Evolutionary conservation across 2,888 invertebrate species (phyloP), one percentile per base, ranked within the genome.

Genomic region (Cotesia congregata): DNA sequence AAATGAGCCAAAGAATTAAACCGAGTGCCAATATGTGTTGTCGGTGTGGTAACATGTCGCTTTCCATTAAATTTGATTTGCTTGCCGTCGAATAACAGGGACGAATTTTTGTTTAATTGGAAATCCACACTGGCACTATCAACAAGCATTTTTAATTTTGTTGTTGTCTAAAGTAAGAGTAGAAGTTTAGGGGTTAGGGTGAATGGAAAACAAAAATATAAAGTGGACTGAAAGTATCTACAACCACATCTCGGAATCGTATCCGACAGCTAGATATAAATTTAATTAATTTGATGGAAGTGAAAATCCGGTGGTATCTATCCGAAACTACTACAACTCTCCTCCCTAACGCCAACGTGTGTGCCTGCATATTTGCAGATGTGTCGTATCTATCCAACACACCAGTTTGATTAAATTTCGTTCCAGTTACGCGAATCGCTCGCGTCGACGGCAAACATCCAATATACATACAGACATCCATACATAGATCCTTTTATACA

Each of bases 281-380:
- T 88, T 85, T 86, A 87, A 88, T 88, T 87, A 87, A 88, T 88
- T 88, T 86, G 85, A 88, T 85, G 84, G 84, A 85, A 84, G 82
- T 82, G 85, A 80, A 85, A 85, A 65, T 83, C 79, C 79, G 78
- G 75, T 30, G 80, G 77, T 38, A 72, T 78, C 78, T 75, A 77
- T 77, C 75, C 68, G 67, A 77, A 72, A 71, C 65, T 70, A 69
- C 76, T 70, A 65, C 69, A 68, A 76, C 60, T 67, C 71, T 74
- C 68, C 71, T 68, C 74, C 62, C 77, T 71, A 59, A 50, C 78
- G 62, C 61, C 77, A 30, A 30, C 80, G 80, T 81, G 83, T 83
- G 84, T 84, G 85, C 84, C 85, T 85, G 83, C 83, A 77, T 83
- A 82, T 83, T 82, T 83, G 76, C 82, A 80, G 76, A 79, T 77